Evolutionary conservation across 2,113 vertebrate species (phyloP), one percentile per base, ranked within the genome.

Genomic region (Ancistrus triradiatus): DNA sequence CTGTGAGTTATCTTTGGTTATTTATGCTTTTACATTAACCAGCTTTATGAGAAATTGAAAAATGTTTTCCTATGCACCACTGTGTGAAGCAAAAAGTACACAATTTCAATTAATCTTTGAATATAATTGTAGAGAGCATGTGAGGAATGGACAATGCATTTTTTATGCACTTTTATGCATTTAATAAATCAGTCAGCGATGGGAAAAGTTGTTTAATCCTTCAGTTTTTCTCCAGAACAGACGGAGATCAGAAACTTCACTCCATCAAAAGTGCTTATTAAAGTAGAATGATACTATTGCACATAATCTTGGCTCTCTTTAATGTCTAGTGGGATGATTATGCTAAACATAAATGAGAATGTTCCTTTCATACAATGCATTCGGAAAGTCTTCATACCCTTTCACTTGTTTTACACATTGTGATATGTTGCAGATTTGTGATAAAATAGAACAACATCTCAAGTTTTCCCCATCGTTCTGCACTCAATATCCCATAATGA

Each of bases 121-220:
- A 40, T 47, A 55, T n/a, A 65, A 49, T 42, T 31, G 18, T 19
- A 56, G 51, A 58, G 61, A 15, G 24, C 44, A 50, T 28, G 37
- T 58, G 37, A 46, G 59, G 58, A 65, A 69, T 37, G 13, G 21
- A 61, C 56, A 38, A 60, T 65, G 37, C 46, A 42, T 65, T 69
- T 69, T 60, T 37, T 65, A 65, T 18, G 63, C 25, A 58, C 22
- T 38, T 64, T 46, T 53, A 49, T 60, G 49, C 53, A 15, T 68
- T 69, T 59, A 69, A 73, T 69, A 73, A 73, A 69, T 65, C 66
- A 49, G 21, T 17, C 18, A 60, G 58, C 56, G 58, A 69, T 68
- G 63, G 18, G 13, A 37, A 57, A 66, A 48, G 22, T 35, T 33
- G 57, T 66, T 66, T 66, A 38, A 51, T 27, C 15, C 40, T 44